Percentiles rank a stretch among this genome's conserved stretches.
phyloP scores from a whole-genome alignment of 2,888 invertebrate genomes.

The Trissoscelio sp. region DNA sequence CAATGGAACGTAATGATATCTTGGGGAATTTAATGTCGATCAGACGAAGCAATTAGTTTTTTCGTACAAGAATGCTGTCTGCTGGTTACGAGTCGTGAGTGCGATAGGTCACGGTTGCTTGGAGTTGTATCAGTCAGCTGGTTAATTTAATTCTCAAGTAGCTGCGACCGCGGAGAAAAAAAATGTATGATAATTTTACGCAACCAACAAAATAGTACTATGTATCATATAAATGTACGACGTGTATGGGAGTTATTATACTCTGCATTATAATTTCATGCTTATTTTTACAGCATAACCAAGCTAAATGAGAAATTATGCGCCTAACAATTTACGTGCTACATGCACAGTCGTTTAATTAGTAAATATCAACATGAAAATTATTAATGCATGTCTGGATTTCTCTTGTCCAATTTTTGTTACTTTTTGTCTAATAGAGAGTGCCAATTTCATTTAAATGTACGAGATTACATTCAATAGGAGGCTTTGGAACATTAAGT shows the following conservation, averaged over 20 bases:
- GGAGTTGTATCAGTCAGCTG: constrained; percentile 1
- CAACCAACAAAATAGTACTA: constrained; percentile 19
- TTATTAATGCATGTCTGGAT: background rate
- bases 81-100: background rate
- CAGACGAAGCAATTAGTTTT: background rate
- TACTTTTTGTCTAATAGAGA: too few relatives aligned
- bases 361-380: background rate
- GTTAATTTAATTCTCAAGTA: constrained; percentile 20
- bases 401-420: too few relatives aligned
- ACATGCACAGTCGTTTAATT: background rate
- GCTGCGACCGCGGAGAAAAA: background rate
- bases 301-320: constrained; percentile 5
- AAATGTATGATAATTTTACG: constrained; percentile 19
- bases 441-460: too few relatives aligned
- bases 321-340: constrained; percentile 1
- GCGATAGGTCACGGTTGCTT: constrained; percentile 4
- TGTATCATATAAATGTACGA: constrained; percentile 22
- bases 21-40: background rate
- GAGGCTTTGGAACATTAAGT: too few relatives aligned
- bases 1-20: background rate
- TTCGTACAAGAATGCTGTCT: background rate
- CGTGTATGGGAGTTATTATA: constrained; percentile 18
- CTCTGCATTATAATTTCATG: constrained; percentile 3
- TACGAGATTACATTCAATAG: background rate
- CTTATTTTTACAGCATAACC: background rate